These are phyloP conservation scores for Agelastica alni DNA, from an alignment of 2,888 invertebrate species.

Conservation along the genomic window DNA sequence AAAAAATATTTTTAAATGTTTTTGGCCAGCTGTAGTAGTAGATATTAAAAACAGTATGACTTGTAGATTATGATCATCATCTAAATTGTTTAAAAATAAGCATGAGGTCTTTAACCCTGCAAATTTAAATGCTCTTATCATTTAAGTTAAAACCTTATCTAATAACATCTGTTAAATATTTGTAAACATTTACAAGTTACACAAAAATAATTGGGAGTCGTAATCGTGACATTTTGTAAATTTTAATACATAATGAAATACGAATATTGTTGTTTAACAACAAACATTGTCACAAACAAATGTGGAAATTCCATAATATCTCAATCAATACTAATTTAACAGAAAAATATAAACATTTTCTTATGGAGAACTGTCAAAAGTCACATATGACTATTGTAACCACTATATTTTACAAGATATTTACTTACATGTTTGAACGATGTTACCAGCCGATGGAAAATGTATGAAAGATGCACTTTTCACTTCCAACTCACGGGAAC, in stretches of 20 bases:
- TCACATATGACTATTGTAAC: constrained; percentile 37
- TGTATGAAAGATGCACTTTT: constrained; percentile 45
- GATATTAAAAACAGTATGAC: too few species aligned
- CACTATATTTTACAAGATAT: constrained; percentile 23
- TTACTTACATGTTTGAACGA: constrained; percentile 50
- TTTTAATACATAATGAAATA: too few species aligned
- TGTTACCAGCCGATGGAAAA: constrained; percentile 45
- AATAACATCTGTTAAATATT: background rate
- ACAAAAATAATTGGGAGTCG: too few species aligned
- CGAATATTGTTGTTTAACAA: too few species aligned
- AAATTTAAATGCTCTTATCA: background rate
- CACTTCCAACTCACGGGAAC: constrained; percentile 45
- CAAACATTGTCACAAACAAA: too few species aligned
- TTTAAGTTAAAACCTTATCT: background rate
- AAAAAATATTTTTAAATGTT: too few species aligned
- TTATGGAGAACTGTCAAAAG: constrained; percentile 32
- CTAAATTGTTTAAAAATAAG: too few species aligned
- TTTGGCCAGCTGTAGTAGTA: too few species aligned
- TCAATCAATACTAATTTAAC: constrained; percentile 10
- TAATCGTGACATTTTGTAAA: too few species aligned
- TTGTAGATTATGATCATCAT: too few species aligned
- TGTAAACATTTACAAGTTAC: background rate
- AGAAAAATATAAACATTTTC: constrained; percentile 30
- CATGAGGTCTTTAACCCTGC: background rate
- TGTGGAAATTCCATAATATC: constrained; percentile 3